Conservation (phyloP, 2,113 vertebrate species). For the Dasyornis broadbenti region DNA sequence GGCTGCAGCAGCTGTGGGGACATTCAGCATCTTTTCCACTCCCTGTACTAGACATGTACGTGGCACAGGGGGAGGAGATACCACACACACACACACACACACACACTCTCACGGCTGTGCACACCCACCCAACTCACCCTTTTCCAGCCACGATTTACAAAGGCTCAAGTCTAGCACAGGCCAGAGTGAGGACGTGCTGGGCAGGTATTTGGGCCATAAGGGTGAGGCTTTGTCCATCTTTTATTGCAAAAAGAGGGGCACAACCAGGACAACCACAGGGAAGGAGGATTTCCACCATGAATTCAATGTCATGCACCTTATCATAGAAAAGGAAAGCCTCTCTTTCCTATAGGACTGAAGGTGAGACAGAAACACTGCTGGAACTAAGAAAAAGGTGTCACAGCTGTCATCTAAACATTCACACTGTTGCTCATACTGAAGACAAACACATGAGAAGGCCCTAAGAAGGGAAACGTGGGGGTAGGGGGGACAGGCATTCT, state of each 20-base stretch:
- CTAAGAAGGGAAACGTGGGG: background rate
- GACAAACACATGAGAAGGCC: background rate
- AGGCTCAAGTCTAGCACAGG: background rate
- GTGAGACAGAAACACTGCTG: background rate
- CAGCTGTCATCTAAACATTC: background rate
- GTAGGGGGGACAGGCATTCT: background rate
- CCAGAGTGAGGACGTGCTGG: background rate
- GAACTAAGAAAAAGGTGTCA: background rate
- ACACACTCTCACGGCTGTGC: background rate
- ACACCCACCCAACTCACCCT: background rate
- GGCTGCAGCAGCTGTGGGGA: slow-evolving; percentile 16
- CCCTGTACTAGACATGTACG: background rate
- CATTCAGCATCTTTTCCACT: background rate
- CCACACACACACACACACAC: background rate
- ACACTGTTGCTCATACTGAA: background rate
- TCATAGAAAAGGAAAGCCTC: background rate
- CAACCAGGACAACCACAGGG: background rate
- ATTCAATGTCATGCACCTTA: background rate
- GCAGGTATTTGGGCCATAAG: background rate
- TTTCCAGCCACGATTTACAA: background rate
- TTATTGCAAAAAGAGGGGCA: background rate
- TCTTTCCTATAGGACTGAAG: background rate
- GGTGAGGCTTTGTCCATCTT: background rate
- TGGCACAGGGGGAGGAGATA: background rate
- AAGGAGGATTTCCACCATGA: background rate